Base-by-base conservation (phyloP, 2,888 invertebrate species). In the Lasioglossum morio region DNA sequence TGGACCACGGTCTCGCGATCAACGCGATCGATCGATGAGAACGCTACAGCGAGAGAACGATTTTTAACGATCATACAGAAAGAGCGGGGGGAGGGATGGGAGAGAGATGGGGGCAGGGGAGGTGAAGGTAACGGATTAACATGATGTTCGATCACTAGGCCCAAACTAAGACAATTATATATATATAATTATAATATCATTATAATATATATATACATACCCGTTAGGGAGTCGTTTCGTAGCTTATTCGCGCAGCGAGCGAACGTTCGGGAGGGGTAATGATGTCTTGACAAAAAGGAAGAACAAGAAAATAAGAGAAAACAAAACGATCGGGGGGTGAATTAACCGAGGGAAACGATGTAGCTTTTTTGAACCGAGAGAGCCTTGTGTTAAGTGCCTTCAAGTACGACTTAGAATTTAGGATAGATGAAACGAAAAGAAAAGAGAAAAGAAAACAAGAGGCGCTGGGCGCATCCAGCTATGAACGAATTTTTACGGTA, bases 381-480 rank as follows among this genome's bases (percentile, higher is more conserved):
- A 95, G 95, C 95, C 95, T 95, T 95, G 94, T 94, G 93, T 95
- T 94, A 95, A 95, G 95, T 95, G 95, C 95, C 95, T 95, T 95
- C 92, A 94, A 94, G 92, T 95, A 95, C 94, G 94, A 94, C 90
- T 94, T 95, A 94, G 94, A 94, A 92, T 93, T 94, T 95, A 95
- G 94, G 92, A 92, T 94, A 93, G 92, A 92, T 72, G 82, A 84
- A 79, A 79, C 72, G 86, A 82, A 78, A 85, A 87, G 84, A 69
- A 78, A 46, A 78, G 79, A n/a, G 82, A 78, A 72, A 72, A 69
- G 76, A 48, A 85, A 90, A 84, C 85, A 93, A 91, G 95, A 95
- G 95, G 95, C 95, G 95, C 94, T 95, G 95, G 94, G 95, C 93
- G 93, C 93, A 90, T 94, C 91, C 92, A 94, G 92, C 92, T 93